Evolutionary conservation across 2,113 vertebrate genomes (phyloP).

Genomic region (Chloroceryle aenea): DNA sequence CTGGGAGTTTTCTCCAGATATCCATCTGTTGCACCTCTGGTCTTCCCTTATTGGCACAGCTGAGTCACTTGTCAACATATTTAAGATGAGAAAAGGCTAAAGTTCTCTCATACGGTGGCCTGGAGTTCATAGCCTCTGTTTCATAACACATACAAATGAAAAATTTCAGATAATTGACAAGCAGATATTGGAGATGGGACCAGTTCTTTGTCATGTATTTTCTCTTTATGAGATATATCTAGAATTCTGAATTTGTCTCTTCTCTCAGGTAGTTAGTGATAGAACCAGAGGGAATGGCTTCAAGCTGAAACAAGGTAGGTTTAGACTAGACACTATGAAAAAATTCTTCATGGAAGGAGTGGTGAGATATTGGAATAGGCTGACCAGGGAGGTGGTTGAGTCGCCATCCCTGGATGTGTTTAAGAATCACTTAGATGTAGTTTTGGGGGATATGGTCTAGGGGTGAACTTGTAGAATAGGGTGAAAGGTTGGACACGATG

Average conservation of each 20-base stretch:
- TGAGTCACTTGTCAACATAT: neutral
- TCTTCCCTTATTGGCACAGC: neutral
- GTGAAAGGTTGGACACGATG: too few species aligned
- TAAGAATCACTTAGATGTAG: too few species aligned
- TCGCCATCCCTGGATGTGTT: too few species aligned
- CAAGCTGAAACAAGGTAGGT: too few species aligned
- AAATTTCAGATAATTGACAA: neutral
- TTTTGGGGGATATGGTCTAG: too few species aligned
- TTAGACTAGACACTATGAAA: too few species aligned
- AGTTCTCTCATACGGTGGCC: neutral
- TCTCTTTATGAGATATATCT: neutral
- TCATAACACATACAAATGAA: neutral
- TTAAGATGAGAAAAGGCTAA: neutral
- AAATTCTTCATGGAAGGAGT: too few species aligned
- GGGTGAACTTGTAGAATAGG: too few species aligned
- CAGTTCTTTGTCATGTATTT: neutral
- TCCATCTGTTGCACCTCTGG: neutral
- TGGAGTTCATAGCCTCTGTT: neutral
- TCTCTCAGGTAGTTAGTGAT: too few species aligned
- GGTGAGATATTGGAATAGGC: too few species aligned
- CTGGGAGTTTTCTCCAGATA: neutral
- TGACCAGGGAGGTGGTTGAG: too few species aligned
- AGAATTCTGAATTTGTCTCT: neutral
- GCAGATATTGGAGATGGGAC: neutral
- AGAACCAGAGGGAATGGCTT: too few species aligned